Percentiles rank a stretch among this genome's conserved stretches.
phyloP scores from a whole-genome alignment of 2,113 vertebrate genomes.

The Bambusicola thoracicus region DNA sequence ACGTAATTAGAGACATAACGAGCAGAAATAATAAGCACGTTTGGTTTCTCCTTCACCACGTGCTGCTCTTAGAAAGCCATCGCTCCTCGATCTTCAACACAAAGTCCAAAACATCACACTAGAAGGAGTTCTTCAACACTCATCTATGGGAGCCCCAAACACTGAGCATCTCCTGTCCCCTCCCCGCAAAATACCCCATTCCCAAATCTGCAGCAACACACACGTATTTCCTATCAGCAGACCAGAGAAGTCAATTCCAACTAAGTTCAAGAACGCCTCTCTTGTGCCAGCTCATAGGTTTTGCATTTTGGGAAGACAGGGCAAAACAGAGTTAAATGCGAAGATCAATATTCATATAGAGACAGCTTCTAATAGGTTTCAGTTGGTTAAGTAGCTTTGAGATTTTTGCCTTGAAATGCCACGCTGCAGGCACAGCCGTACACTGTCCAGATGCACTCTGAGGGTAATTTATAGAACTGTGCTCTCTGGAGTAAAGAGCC shows the following conservation, averaged over 20 bases:
- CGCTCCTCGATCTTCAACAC: background rate
- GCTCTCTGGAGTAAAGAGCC: background rate
- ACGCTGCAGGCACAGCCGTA: background rate
- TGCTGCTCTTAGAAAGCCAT: background rate
- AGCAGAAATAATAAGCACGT: constrained; percentile 62
- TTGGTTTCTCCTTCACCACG: background rate
- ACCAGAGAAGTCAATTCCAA: background rate
- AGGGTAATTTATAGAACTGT: background rate
- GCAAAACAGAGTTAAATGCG: background rate
- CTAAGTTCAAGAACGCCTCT: background rate
- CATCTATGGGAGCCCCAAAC: background rate
- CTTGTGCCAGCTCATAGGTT: background rate
- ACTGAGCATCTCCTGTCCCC: background rate
- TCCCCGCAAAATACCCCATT: background rate
- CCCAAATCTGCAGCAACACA: background rate
- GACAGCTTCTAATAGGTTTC: constrained; percentile 8
- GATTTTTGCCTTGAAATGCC: background rate
- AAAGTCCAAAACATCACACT: background rate
- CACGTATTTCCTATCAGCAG: accelerated
- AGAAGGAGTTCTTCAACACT: background rate
- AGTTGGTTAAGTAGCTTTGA: constrained; percentile 13
- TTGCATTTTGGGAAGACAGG: background rate
- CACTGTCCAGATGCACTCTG: background rate
- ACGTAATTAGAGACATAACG: constrained; percentile 68
- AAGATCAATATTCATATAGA: background rate